phyloP scores from a whole-genome alignment of 2,797 vertebrate genomes.

The Hippocampus kuda region DNA sequence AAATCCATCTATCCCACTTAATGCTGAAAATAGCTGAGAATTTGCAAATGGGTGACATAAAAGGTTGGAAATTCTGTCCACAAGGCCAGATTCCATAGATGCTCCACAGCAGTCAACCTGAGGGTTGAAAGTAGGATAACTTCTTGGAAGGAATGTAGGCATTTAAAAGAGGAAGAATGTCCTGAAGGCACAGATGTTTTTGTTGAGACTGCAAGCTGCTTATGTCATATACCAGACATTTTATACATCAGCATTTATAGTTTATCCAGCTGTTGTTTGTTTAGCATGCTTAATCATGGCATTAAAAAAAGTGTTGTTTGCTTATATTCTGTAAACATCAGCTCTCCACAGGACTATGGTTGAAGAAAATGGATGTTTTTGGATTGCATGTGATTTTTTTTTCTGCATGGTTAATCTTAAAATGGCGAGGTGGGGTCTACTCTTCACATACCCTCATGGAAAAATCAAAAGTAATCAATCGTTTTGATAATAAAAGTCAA shows the following conservation, averaged over 20 bases:
- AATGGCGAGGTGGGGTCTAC: not conserved
- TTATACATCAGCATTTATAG: slow-evolving; percentile 20
- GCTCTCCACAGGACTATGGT: not conserved
- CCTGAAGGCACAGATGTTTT: slow-evolving; percentile 54
- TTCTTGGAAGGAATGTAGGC: slow-evolving; percentile 59
- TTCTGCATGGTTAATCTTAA: not conserved
- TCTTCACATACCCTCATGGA: not conserved
- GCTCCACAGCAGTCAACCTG: slow-evolving; percentile 46
- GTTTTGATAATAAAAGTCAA: not conserved
- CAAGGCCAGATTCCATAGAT: slow-evolving; percentile 58
- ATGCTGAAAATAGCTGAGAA: slow-evolving; percentile 43
- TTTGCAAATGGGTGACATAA: slow-evolving; percentile 54
- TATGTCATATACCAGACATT: slow-evolving; percentile 42
- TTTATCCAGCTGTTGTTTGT: slow-evolving; percentile 4
- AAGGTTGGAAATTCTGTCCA: slow-evolving; percentile 52
- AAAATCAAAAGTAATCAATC: not conserved
- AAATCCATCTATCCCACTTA: slow-evolving; percentile 44
- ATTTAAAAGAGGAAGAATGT: slow-evolving; percentile 49
- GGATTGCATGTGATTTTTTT: not conserved
- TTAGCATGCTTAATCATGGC: not conserved
- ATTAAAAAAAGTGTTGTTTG: not conserved
- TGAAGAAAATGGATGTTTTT: not conserved
- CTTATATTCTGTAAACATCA: not conserved
- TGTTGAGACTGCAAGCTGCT: slow-evolving; percentile 44
- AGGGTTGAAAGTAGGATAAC: slow-evolving; percentile 55